Evolutionary conservation across 2,113 vertebrate genomes (phyloP).

Genomic region (Opisthocomus hoazin): DNA sequence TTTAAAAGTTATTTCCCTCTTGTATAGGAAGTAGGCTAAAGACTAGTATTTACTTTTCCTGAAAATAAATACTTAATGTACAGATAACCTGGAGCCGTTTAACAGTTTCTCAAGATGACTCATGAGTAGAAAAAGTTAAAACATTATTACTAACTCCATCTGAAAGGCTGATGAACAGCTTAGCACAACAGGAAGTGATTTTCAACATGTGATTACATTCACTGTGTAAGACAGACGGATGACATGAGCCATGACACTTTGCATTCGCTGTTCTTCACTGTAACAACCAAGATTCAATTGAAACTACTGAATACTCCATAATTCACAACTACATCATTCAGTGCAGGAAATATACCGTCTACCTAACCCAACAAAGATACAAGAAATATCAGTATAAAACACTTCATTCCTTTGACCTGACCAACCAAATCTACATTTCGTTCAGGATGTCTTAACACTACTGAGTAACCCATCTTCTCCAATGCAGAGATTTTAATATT

Average conservation of each 20-base stretch:
- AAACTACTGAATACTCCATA: background rate
- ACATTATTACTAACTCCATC: background rate
- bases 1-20: background rate
- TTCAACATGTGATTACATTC: too few species aligned
- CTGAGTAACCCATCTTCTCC: background rate
- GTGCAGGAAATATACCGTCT: background rate
- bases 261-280: background rate
- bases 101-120: background rate
- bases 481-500: background rate
- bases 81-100: background rate
- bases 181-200: background rate
- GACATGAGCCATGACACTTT: background rate
- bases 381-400: background rate
- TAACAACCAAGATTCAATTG: background rate
- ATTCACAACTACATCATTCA: background rate
- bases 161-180: background rate
- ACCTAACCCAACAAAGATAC: background rate
- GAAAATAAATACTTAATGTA: background rate
- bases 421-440: background rate
- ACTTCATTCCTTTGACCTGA: background rate
- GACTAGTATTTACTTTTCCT: background rate
- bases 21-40: rapidly evolving
- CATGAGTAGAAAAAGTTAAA: background rate
- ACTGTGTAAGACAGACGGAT: background rate
- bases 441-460: background rate